Evolutionary conservation across 1,140 invertebrate genomes (phyloP).

Genomic region (Eupristina koningsbergeri): DNA sequence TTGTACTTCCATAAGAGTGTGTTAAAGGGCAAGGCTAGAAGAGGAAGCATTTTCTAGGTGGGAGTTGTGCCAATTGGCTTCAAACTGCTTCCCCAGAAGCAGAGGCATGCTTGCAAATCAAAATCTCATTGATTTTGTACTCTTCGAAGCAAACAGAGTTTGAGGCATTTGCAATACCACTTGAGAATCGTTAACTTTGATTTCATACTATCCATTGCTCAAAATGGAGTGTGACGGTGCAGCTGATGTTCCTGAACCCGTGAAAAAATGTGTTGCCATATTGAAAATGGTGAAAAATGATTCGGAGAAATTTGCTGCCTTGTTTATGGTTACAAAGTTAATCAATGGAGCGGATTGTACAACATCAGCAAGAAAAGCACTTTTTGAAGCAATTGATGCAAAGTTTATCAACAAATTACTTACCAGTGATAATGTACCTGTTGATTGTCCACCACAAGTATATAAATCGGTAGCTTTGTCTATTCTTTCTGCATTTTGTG

Average conservation of each 20-base stretch:
- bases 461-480: conserved; percentile 92
- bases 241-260: conserved; percentile 78
- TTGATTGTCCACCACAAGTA: conserved; percentile 87
- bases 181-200: background rate
- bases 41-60: conserved; percentile 41
- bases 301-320: conserved; percentile 91
- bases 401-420: conserved; percentile 87
- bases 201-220: background rate
- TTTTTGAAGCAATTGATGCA: conserved; percentile 91
- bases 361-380: conserved; percentile 79
- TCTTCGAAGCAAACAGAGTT: conserved; percentile 22
- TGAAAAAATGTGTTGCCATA: conserved; percentile 86
- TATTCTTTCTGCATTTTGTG: conserved; percentile 87
- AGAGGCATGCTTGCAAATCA: conserved; percentile 15
- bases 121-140: conserved; percentile 42
- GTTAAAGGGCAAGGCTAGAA: conserved; percentile 73
- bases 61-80: conserved; percentile 69
- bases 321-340: conserved; percentile 92
- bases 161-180: background rate
- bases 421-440: conserved; percentile 81
- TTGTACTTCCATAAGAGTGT: conserved; percentile 59
- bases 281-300: conserved; percentile 85
- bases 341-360: conserved; percentile 86
- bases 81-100: conserved; percentile 46
- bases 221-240: conserved; percentile 56